phyloP scores from a whole-genome alignment of 1,140 invertebrate species.

The Drosophila eugracilis region DNA sequence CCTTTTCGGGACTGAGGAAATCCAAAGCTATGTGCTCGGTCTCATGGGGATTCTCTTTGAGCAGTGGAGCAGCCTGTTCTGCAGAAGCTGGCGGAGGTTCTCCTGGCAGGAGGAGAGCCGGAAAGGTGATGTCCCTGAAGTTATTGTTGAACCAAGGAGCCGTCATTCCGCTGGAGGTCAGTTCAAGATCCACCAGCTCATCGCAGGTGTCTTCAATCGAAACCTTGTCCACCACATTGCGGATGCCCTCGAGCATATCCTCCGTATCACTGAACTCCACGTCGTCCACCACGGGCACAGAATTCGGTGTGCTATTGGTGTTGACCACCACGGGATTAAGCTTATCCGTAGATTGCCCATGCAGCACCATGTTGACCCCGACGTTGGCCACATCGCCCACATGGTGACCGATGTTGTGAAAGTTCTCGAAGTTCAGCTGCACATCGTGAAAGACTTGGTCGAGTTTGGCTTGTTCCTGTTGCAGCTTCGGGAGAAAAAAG shows the following conservation, averaged over 20 bases:
- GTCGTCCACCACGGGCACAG: constrained; percentile 63
- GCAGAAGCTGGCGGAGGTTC: constrained; percentile 49
- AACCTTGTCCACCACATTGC: constrained; percentile 87
- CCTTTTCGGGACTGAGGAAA: constrained; percentile 31
- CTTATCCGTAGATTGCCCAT: constrained; percentile 54
- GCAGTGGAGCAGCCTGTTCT: constrained; percentile 10
- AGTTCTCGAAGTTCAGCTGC: constrained; percentile 76
- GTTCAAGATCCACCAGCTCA: constrained; percentile 72
- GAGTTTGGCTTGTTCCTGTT: constrained; percentile 83
- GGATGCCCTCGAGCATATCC: constrained; percentile 92
- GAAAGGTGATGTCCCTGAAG: constrained; percentile 72
- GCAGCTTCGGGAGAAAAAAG: constrained; percentile 40
- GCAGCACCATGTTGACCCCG: constrained; percentile 68
- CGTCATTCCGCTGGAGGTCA: constrained; percentile 69
- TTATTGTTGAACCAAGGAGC: constrained; percentile 79
- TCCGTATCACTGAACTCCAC: constrained; percentile 92
- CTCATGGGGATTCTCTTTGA: constrained; percentile 11
- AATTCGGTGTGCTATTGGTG: constrained; percentile 15
- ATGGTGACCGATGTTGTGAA: constrained; percentile 62
- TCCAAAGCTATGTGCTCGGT: constrained; percentile 46
- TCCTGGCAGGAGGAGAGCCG: constrained; percentile 53
- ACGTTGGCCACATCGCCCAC: constrained; percentile 45
- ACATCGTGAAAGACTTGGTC: constrained; percentile 80
- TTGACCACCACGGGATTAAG: constrained; percentile 28
- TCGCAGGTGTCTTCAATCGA: constrained; percentile 81